Evolutionary conservation across 2,888 invertebrate genomes (phyloP).

Genomic region (Meandrusa payeni): DNA sequence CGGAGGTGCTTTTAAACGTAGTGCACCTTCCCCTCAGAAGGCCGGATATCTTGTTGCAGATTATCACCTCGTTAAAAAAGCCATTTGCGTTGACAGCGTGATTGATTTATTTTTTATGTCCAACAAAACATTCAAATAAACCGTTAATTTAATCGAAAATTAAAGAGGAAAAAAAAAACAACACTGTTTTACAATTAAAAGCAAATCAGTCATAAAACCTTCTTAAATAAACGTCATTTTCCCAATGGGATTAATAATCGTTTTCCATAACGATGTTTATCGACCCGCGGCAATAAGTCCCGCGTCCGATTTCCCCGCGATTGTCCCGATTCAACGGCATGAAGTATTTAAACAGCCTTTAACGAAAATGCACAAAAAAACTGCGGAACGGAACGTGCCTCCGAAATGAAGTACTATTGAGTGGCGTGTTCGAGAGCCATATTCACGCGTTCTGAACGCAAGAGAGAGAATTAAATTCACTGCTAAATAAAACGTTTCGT

Average conservation of each 20-base stretch:
- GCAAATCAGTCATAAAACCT: conserved; percentile 17
- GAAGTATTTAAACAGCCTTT: conserved; percentile 35
- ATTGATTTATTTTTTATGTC: too few relatives aligned
- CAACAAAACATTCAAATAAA: too few relatives aligned
- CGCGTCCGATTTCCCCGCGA: conserved; percentile 47
- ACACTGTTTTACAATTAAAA: conserved; percentile 18
- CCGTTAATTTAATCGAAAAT: too few relatives aligned
- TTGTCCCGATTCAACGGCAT: conserved; percentile 43
- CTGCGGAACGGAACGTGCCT: conserved; percentile 25
- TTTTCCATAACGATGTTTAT: conserved; percentile 33
- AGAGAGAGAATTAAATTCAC: background rate
- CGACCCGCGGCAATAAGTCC: conserved; percentile 44
- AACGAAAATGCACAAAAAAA: conserved; percentile 18
- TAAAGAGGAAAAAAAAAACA: too few relatives aligned
- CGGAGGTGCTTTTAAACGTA: too few relatives aligned
- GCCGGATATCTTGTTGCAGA: too few relatives aligned
- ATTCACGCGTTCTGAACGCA: conserved; percentile 9
- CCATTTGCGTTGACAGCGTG: too few relatives aligned
- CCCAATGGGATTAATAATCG: conserved; percentile 29
- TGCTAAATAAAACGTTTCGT: background rate
- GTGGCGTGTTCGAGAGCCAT: conserved; percentile 5
- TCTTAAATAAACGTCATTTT: conserved; percentile 21
- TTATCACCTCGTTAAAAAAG: too few relatives aligned
- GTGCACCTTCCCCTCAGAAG: too few relatives aligned
- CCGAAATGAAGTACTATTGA: conserved; percentile 32